These are phyloP conservation scores for Euplexia lucipara DNA, from an alignment of 2,888 invertebrate genomes.

Conservation along the genomic window DNA sequence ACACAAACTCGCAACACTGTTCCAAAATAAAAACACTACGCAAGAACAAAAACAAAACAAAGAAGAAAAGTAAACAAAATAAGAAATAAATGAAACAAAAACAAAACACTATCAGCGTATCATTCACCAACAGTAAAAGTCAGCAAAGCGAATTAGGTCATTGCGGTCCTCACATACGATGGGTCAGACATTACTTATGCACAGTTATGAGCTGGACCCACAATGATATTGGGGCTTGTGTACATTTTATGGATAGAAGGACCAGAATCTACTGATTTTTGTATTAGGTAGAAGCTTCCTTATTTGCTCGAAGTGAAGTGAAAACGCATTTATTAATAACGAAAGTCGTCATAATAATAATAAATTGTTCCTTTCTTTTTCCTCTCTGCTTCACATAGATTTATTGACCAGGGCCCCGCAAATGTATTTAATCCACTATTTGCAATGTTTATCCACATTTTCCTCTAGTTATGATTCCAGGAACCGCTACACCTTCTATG, in stretches of 20 bases:
- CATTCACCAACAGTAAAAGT: conserved; percentile 42
- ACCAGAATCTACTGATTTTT: neutral
- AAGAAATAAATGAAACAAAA: conserved; percentile 25
- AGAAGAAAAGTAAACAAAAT: conserved; percentile 26
- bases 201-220: conserved; percentile 40
- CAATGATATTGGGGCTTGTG: neutral
- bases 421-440: neutral
- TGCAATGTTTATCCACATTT: neutral
- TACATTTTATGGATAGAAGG: conserved; percentile 2
- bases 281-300: neutral
- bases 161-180: conserved; percentile 9
- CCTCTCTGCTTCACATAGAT: too few species aligned
- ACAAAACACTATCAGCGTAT: conserved; percentile 30
- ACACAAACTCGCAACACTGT: neutral
- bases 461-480: neutral
- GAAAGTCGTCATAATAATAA: too few species aligned
- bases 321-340: too few species aligned
- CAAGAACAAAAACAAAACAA: conserved; percentile 9
- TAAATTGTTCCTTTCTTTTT: too few species aligned
- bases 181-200: conserved; percentile 52
- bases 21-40: neutral
- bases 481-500: neutral
- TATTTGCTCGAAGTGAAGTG: neutral
- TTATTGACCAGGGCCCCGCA: too few species aligned
- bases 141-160: conserved; percentile 58